Evolutionary conservation across 2,113 vertebrate genomes (phyloP).

Genomic region (Clinocottus analis): DNA sequence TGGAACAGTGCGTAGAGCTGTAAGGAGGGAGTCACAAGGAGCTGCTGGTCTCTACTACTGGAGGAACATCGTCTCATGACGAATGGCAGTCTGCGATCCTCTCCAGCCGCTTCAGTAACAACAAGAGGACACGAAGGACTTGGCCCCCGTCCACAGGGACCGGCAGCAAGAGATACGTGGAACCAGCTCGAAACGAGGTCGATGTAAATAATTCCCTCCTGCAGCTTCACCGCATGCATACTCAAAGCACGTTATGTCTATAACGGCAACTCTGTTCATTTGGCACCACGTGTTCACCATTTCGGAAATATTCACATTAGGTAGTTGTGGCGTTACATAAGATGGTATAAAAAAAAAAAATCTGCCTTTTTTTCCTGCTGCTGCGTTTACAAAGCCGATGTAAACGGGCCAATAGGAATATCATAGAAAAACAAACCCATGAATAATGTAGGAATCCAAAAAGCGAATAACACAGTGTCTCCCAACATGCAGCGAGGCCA

Average conservation of each 20-base stretch:
- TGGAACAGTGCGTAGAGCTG: not conserved
- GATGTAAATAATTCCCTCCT: not conserved
- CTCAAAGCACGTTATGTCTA: not conserved
- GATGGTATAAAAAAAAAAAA: not conserved
- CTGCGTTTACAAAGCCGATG: not conserved
- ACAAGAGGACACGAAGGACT: slow-evolving; percentile 47
- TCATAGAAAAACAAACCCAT: not conserved
- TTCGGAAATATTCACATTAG: not conserved
- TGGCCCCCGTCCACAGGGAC: slow-evolving; percentile 43
- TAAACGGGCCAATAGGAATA: not conserved
- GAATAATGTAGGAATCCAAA: not conserved
- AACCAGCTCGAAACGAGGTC: slow-evolving; percentile 14
- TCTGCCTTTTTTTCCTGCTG: not conserved
- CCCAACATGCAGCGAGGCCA: not conserved
- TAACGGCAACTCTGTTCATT: not conserved
- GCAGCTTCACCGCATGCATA: not conserved
- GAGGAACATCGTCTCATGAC: slow-evolving; percentile 19
- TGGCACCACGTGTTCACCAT: not conserved
- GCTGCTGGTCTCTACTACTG: not conserved
- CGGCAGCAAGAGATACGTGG: slow-evolving; percentile 7
- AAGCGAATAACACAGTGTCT: not conserved
- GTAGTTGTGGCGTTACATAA: not conserved
- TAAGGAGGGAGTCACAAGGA: slow-evolving; percentile 3
- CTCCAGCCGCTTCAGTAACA: slow-evolving; percentile 62
- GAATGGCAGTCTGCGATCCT: slow-evolving; percentile 14